Percentiles rank a stretch among this genome's conserved stretches.
These are phyloP conservation scores for Macrotus californicus DNA, from an alignment of 2,113 vertebrate genomes.

Conservation along the genomic window DNA sequence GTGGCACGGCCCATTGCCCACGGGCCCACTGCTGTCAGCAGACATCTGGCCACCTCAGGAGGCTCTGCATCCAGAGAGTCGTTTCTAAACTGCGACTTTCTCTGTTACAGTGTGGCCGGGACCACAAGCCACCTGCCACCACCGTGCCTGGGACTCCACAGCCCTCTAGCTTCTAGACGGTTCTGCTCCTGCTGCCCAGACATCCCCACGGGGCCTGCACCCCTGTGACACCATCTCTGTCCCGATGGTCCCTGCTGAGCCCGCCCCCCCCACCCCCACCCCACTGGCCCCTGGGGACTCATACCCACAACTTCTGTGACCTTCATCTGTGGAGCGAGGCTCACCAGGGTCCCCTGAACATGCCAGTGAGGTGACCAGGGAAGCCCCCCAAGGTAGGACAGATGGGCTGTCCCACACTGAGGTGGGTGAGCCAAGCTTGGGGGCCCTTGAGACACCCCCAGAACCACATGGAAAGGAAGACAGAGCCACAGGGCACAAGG, in stretches of 20 bases:
- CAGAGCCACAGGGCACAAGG: not conserved
- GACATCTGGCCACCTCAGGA: not conserved
- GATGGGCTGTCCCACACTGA: accelerated
- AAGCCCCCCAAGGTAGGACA: not conserved
- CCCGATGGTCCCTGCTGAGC: not conserved
- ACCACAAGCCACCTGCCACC: accelerated
- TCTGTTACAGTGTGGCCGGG: accelerated
- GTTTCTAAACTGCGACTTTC: not conserved
- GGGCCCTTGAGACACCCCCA: slow-evolving; percentile 12
- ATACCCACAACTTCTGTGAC: not conserved
- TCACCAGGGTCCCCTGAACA: not conserved
- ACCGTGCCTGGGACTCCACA: accelerated
- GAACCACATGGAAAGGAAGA: slow-evolving; percentile 16
- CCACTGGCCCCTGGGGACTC: not conserved
- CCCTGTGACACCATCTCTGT: not conserved
- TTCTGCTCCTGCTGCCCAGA: not conserved
- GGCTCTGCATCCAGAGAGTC: not conserved
- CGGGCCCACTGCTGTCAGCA: accelerated
- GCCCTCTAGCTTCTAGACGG: not conserved
- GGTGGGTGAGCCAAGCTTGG: not conserved
- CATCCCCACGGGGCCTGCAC: not conserved
- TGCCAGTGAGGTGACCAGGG: not conserved
- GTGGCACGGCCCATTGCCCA: accelerated
- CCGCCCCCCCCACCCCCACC: not conserved
- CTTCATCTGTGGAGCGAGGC: not conserved